Evolutionary conservation across 2,113 vertebrate species (phyloP), one percentile per base, ranked within the genome.

Genomic region (Sitta europaea): DNA sequence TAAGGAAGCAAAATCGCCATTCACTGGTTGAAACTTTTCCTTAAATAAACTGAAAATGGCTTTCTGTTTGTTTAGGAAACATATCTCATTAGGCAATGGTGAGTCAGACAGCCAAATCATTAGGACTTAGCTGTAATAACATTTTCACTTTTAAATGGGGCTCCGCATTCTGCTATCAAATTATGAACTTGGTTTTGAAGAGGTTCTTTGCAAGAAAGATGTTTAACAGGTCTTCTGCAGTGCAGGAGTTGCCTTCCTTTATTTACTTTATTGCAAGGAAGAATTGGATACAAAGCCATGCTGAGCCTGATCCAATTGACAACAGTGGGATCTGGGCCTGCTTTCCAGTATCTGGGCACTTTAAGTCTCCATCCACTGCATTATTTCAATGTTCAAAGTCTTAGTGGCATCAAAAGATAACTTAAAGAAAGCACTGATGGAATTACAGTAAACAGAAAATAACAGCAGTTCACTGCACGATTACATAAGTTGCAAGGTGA

Each of bases 61-160:
- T 93, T 84, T 90, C 51, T 57, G 27, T 91, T 92, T 94, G 57
- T 93, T 88, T 84, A 90, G 55, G 58, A 96, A 95, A 94, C 25
- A 17, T 77, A 83, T 65, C 59, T 72, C 65, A 75, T 92, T 67
- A 74, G 72, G 71, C 76, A 90, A 88, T 13, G 14, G 43, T 31
- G n/a, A 93, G 47, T 61, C 13, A 19, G 71, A 59, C 33, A 92
- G 87, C 12, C 54, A 79, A 50, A 95, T 13, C 48, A 17, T 35
- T 54, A 79, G 35, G 40, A 63, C 50, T 76, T 90, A 47, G 25
- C 31, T 77, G 5, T 31, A 88, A 62, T 9, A 90, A 54, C 33
- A 45, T 86, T 86, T 86, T 66, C 51, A 74, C 25, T 95, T 55
- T 73, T 54, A 86, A 63, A 29, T 58, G 19, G 5, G 27, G 40